phyloP scores from a whole-genome alignment of 2,888 invertebrate genomes.

The Rotaria magnacalcarata region DNA sequence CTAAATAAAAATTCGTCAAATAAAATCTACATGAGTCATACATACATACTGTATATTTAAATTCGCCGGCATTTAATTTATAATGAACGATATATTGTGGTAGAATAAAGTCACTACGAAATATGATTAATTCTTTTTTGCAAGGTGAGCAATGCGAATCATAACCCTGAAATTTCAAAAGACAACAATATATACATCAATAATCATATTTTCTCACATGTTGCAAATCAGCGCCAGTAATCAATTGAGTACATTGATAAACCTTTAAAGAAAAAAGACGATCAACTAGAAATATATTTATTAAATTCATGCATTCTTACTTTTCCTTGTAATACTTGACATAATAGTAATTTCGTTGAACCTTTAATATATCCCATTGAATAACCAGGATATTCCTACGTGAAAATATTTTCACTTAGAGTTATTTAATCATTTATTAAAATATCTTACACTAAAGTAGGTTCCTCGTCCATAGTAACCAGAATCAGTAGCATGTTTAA shows the following conservation, averaged over 20 bases:
- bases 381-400: constrained; percentile 50
- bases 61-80: constrained; percentile 37
- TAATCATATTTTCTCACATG: background rate
- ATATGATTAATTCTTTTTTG: constrained; percentile 52
- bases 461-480: constrained; percentile 50
- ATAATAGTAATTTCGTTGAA: constrained; percentile 49
- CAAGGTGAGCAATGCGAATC: constrained; percentile 54
- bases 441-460: constrained; percentile 51
- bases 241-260: constrained; percentile 50
- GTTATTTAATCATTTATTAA: background rate
- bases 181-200: background rate
- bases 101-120: constrained; percentile 51
- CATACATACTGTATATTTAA: constrained; percentile 36
- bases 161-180: constrained; percentile 47
- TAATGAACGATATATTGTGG: constrained; percentile 53
- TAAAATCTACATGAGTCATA: background rate
- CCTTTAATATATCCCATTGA: constrained; percentile 53
- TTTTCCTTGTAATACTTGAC: constrained; percentile 53
- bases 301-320: constrained; percentile 44
- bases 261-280: constrained; percentile 47
- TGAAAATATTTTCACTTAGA: background rate
- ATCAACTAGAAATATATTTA: constrained; percentile 34
- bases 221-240: constrained; percentile 50
- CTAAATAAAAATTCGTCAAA: background rate
- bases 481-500: constrained; percentile 48